Evolutionary conservation across 2,888 invertebrate species (phyloP), one percentile per base, ranked within the genome.

Genomic region (Paralinhomoeus sp.): DNA sequence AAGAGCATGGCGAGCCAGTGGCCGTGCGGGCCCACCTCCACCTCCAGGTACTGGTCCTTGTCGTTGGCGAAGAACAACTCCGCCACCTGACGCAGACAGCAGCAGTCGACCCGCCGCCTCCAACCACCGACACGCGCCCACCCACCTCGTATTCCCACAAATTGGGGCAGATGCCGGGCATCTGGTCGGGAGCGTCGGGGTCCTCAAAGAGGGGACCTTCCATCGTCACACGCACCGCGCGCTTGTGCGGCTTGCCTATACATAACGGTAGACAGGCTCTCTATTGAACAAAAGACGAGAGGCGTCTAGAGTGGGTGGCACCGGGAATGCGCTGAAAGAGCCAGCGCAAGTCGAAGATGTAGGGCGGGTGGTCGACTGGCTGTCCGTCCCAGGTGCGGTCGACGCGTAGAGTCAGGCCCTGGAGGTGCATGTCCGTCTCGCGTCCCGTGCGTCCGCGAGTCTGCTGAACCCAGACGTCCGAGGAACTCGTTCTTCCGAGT

Each of bases 61-160:
- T 65, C 62, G 45, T 67, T 65, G 35, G 68, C 58, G 51, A 71
- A 69, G 56, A 71, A 71, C 17, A 65, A 62, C 55, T 71, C 70
- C 15, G 67, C 66, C 46, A 68, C 27, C 27, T 27, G 27, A 27
- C n/a, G n/a, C n/a, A n/a, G n/a, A n/a, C n/a, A n/a, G n/a, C n/a
- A n/a, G n/a, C n/a, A n/a, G n/a, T n/a, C n/a, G n/a, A n/a, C n/a
- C n/a, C n/a, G n/a, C n/a, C n/a, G n/a, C n/a, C n/a, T n/a, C 7
- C 27, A 27, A 27, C 7, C 5, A 12, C 5, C 7, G 27, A 27
- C 5, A 27, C 7, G 27, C 5, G 12, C 7, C 27, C 27, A 27
- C 7, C 27, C 7, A 27, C 68, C 65, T 60, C 60, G 48, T 54
- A 56, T 41, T 60, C 51, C 54, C 54, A 60, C 27, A 60, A n/a